phyloP scores from a whole-genome alignment of 2,888 invertebrate genomes.

The Dugesia japonica region DNA sequence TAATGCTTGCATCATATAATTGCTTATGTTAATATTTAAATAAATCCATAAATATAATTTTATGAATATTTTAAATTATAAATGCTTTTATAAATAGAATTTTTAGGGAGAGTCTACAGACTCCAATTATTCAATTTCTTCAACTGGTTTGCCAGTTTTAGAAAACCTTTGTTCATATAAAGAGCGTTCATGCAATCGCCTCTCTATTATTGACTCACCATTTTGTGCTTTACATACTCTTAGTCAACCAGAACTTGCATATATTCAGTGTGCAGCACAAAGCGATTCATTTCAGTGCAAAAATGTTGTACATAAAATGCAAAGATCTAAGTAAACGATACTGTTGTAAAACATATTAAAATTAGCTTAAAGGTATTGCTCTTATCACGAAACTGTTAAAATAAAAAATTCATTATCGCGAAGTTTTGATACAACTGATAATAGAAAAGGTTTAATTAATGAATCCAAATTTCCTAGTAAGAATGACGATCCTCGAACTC shows the following conservation, averaged over 20 bases:
- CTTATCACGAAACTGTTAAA: not conserved
- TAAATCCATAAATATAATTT: not conserved
- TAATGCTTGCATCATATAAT: too few relatives aligned
- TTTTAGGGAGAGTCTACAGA: not conserved
- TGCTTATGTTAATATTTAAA: too few relatives aligned
- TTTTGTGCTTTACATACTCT: not conserved
- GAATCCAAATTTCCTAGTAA: not conserved
- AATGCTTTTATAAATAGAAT: not conserved
- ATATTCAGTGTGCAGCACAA: not conserved
- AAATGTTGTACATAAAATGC: not conserved
- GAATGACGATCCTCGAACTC: not conserved
- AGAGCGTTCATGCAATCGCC: constrained; percentile 7
- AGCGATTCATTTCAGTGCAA: not conserved
- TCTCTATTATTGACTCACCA: not conserved
- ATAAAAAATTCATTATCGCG: not conserved
- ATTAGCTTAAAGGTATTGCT: not conserved
- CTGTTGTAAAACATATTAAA: too few relatives aligned
- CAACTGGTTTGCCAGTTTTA: not conserved
- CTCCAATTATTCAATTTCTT: not conserved
- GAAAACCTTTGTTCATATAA: not conserved
- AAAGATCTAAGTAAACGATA: not conserved
- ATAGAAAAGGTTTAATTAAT: not conserved
- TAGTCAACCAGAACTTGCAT: not conserved
- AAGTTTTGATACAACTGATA: not conserved
- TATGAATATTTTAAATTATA: not conserved